A percentile compares a stretch with the other conserved stretches of the same genome.
phyloP scores from a whole-genome alignment of 2,888 invertebrate genomes.

The Ptychoptera albimana region DNA sequence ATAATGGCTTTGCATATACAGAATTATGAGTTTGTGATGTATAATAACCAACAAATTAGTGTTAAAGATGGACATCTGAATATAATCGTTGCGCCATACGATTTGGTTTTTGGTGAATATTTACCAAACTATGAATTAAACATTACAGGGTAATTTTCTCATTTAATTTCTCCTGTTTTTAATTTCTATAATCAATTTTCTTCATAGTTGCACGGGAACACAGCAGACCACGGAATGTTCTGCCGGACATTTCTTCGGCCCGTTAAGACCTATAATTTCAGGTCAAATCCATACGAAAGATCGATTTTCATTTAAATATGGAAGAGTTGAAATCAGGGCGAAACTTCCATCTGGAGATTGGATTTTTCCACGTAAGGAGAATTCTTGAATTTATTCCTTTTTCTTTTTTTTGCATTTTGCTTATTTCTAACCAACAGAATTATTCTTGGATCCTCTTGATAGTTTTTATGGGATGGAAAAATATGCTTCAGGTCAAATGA shows the following conservation, averaged over 20 bases:
- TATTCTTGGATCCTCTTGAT: conserved; percentile 46
- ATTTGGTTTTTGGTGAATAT: too few species aligned
- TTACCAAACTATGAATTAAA: too few species aligned
- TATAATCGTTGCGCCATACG: too few species aligned
- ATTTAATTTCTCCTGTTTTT: neutral
- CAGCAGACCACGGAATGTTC: conserved; percentile 27
- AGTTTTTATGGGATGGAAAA: conserved; percentile 42
- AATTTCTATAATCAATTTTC: conserved; percentile 9
- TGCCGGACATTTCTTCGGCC: conserved; percentile 25
- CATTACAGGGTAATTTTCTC: neutral
- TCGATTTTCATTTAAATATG: conserved; percentile 50
- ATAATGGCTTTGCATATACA: neutral
- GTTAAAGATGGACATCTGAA: neutral
- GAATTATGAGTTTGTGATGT: neutral
- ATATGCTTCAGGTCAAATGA: conserved; percentile 49
- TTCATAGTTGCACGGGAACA: conserved; percentile 32
- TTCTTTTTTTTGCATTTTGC: conserved; percentile 10
- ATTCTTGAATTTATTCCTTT: conserved; percentile 17
- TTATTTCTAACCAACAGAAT: conserved; percentile 30
- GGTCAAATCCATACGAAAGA: conserved; percentile 44
- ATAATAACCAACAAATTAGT: neutral
- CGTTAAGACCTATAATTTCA: conserved; percentile 52
- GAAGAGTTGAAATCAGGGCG: conserved; percentile 49
- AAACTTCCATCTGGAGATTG: conserved; percentile 62
- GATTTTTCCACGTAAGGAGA: conserved; percentile 53